Percentiles rank a stretch among this genome's conserved stretches.
Evolutionary conservation across 2,797 vertebrate species (phyloP).

Genomic region (Tadarida brasiliensis): DNA sequence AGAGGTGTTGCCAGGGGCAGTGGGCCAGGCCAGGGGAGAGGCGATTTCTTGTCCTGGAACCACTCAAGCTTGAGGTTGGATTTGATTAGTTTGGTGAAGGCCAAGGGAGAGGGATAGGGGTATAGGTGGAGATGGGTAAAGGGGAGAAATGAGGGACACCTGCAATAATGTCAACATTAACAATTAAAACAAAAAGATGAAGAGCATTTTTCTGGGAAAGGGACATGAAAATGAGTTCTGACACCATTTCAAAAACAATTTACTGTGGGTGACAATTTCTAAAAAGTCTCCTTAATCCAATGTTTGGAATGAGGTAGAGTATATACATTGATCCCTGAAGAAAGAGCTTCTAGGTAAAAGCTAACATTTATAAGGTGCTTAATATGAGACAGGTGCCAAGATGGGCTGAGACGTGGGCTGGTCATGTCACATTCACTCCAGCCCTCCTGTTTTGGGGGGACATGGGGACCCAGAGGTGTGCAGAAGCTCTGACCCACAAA

Average conservation of each 20-base stretch:
- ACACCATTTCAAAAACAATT: neutral
- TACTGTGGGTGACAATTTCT: neutral
- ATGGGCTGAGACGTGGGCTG: neutral
- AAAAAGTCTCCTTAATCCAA: neutral
- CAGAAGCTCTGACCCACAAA: neutral
- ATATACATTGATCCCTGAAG: neutral
- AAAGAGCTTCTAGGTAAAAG: neutral
- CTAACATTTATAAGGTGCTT: neutral
- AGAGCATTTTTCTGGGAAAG: neutral
- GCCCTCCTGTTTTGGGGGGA: neutral
- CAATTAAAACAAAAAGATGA: neutral
- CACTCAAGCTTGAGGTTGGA: neutral
- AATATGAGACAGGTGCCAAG: neutral
- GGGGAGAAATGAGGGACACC: no score
- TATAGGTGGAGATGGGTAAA: no score
- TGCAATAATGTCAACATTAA: no score
- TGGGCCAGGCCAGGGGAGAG: neutral
- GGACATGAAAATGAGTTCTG: neutral
- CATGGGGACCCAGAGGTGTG: rapidly evolving
- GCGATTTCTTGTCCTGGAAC: neutral
- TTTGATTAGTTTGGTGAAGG: neutral
- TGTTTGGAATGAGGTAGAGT: neutral
- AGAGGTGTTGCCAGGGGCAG: rapidly evolving
- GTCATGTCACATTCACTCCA: neutral
- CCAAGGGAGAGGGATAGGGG: no score